A percentile compares a stretch with the other conserved stretches of the same genome.
Conservation (phyloP, 1,140 invertebrate genomes). For the Venturia canescens region DNA sequence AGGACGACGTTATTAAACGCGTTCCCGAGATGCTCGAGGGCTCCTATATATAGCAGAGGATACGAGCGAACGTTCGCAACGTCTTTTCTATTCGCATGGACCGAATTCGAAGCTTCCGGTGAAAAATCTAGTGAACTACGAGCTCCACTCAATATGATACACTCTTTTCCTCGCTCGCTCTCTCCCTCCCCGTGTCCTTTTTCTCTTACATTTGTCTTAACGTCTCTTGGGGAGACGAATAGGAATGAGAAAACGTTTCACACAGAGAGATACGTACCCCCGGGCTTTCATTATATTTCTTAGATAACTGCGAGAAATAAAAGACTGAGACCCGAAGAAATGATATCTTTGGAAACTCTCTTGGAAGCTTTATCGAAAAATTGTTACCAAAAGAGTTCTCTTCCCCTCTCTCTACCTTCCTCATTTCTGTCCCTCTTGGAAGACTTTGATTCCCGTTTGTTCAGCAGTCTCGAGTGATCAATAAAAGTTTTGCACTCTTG, state of each 20-base stretch:
- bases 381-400: background rate
- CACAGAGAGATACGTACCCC: conserved; percentile 16
- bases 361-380: conserved; percentile 19
- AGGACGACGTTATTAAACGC: conserved; percentile 34
- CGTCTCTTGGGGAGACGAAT: background rate
- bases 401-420: too few relatives aligned
- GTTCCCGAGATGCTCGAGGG: conserved; percentile 27
- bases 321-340: conserved; percentile 14
- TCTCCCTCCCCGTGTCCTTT: background rate
- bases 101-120: background rate
- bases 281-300: conserved; percentile 25
- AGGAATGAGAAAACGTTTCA: conserved; percentile 22
- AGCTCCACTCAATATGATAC: conserved; percentile 18
- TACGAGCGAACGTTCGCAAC: background rate
- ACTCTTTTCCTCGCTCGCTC: background rate
- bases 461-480: conserved; percentile 1
- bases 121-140: conserved; percentile 17
- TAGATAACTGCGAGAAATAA: conserved; percentile 14
- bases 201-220: background rate
- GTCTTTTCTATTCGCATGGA: background rate
- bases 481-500: conserved; percentile 8
- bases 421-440: background rate
- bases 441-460: conserved; percentile 31
- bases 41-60: background rate
- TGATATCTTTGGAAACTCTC: background rate